Conservation (phyloP, 2,797 vertebrate species). For the Taenioides sp. region DNA sequence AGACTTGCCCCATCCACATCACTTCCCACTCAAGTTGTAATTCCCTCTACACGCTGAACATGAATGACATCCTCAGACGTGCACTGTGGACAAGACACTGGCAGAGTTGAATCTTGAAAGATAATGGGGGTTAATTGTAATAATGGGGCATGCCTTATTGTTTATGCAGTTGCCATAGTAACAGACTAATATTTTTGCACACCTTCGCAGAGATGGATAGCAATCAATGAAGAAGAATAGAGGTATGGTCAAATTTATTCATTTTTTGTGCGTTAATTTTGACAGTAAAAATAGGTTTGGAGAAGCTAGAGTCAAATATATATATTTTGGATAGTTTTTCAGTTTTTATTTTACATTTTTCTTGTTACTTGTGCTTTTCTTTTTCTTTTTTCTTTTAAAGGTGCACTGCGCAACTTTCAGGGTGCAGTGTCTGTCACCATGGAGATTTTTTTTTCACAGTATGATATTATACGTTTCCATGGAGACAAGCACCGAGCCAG, state of each 20-base stretch:
- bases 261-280: constrained; percentile 16
- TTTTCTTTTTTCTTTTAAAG: too few species aligned
- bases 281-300: background rate
- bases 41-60: background rate
- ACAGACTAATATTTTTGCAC: constrained; percentile 52
- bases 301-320: too few species aligned
- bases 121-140: constrained; percentile 75
- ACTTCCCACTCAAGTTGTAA: background rate
- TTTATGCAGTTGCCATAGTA: constrained; percentile 70
- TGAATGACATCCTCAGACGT: background rate
- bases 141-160: constrained; percentile 59
- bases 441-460: too few species aligned
- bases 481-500: too few species aligned
- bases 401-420: too few species aligned
- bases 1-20: too few species aligned
- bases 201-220: constrained; percentile 18
- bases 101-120: constrained; percentile 60
- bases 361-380: too few species aligned
- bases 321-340: too few species aligned
- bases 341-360: too few species aligned
- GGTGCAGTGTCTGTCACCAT: too few species aligned
- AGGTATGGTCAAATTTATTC: constrained; percentile 3
- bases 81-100: background rate
- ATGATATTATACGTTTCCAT: too few species aligned
- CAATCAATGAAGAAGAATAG: constrained; percentile 11